Percentiles rank a stretch among this genome's conserved stretches.
Conservation (phyloP, 2,113 vertebrate genomes). For the Pheucticus melanocephalus region DNA sequence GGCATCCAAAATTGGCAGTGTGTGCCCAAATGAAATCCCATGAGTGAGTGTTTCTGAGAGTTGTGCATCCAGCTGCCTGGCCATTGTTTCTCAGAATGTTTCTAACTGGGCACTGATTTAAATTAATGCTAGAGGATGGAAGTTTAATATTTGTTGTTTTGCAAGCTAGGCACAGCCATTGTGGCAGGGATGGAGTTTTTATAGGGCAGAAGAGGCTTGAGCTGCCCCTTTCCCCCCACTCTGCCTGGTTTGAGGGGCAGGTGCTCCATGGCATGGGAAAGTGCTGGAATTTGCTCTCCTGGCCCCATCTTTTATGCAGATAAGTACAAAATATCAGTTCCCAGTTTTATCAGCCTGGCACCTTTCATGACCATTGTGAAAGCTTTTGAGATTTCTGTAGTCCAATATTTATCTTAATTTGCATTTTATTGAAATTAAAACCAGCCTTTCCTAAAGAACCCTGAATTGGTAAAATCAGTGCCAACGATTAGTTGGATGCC, state of each 20-base stretch:
- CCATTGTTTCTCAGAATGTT: neutral
- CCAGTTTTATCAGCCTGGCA: neutral
- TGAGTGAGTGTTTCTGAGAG: neutral
- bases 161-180: neutral
- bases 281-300: neutral
- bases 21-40: neutral
- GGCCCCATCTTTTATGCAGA: neutral
- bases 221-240: neutral
- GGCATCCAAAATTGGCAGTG: neutral
- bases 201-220: neutral
- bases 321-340: neutral
- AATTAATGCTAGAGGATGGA: neutral
- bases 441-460: neutral
- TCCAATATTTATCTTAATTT: neutral
- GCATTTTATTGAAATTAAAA: neutral
- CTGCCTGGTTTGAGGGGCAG: too few relatives aligned
- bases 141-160: neutral
- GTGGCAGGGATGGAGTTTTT: neutral
- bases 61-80: neutral
- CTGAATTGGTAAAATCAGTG: neutral
- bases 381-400: neutral
- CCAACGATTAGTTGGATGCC: neutral
- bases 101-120: accelerated
- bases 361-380: neutral
- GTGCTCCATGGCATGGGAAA: neutral